These are phyloP conservation scores for Microplitis demolitor DNA, from an alignment of 1,140 invertebrate species.

Conservation along the genomic window DNA sequence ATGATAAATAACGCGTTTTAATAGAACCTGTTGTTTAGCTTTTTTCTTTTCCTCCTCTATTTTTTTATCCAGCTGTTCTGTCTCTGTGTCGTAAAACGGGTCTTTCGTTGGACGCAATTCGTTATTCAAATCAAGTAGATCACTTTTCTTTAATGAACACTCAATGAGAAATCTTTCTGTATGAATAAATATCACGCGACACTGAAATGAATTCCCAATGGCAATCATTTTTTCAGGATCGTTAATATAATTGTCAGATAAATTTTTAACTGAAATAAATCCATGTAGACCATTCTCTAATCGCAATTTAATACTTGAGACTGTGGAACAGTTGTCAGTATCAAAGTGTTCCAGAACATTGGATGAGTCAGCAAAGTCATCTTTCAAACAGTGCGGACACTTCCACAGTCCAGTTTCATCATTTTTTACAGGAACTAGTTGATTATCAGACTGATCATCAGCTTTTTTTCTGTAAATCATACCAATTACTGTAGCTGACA, in stretches of 20 bases:
- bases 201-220: conserved; percentile 87
- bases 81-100: conserved; percentile 88
- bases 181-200: conserved; percentile 94
- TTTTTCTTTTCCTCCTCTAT: conserved; percentile 83
- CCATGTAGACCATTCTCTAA: too few relatives aligned
- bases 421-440: conserved; percentile 77
- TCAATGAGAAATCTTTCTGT: conserved; percentile 94
- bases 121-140: conserved; percentile 88
- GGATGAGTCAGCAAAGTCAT: conserved; percentile 92
- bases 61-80: conserved; percentile 80
- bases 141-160: conserved; percentile 91
- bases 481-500: conserved; percentile 74
- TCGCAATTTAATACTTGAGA: conserved; percentile 83
- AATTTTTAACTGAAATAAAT: conserved; percentile 60
- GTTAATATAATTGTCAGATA: conserved; percentile 92
- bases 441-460: conserved; percentile 85
- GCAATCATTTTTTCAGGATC: conserved; percentile 92
- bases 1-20: conserved; percentile 97
- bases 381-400: conserved; percentile 36
- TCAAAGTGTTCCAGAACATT: conserved; percentile 99
- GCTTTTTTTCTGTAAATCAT: conserved; percentile 88
- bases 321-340: conserved; percentile 90
- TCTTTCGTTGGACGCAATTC: conserved; percentile 90
- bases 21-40: conserved; percentile 79
- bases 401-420: too few relatives aligned